These are phyloP conservation scores for Lycopodina hypogea DNA, from an alignment of 37 sponge, comb jelly and placozoan species.

Conservation along the genomic window DNA sequence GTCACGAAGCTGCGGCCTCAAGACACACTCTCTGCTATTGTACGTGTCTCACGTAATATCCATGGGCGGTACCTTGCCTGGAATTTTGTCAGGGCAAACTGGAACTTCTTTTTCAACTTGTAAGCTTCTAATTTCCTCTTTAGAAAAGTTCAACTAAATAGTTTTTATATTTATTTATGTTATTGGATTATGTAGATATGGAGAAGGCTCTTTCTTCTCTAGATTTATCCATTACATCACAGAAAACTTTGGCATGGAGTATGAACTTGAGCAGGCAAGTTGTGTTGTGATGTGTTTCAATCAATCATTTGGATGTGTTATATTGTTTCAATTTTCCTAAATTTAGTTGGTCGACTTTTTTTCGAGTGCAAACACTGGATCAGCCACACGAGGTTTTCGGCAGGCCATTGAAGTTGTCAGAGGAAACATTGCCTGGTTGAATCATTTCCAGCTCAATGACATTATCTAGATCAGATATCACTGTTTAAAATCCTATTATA, in stretches of 20 bases:
- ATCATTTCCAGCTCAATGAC: not conserved
- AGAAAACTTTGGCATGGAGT: conserved; percentile 26
- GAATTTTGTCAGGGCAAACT: conserved; percentile 76
- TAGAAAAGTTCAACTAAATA: not conserved
- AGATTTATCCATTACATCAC: conserved; percentile 35
- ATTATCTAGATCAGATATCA: no score
- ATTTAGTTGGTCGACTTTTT: not conserved
- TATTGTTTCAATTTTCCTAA: not conserved
- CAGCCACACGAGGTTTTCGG: conserved; percentile 26
- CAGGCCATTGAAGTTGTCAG: conserved; percentile 59
- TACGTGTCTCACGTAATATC: conserved; percentile 52
- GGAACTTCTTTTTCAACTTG: conserved; percentile 21
- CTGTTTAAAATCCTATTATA: no score
- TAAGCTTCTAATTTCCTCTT: not conserved
- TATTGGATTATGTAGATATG: conserved; percentile 28
- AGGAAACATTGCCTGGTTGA: conserved; percentile 69
- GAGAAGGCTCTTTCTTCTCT: conserved; percentile 40
- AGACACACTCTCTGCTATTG: conserved; percentile 65
- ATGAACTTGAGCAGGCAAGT: conserved; percentile 48
- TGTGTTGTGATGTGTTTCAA: not conserved
- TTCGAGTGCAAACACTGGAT: conserved; percentile 39
- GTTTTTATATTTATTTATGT: not conserved
- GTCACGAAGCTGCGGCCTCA: conserved; percentile 64
- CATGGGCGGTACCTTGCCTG: conserved; percentile 71
- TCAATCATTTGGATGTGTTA: not conserved